These are phyloP conservation scores for Poecilia wingei DNA, from an alignment of 2,797 vertebrate genomes.

Conservation along the genomic window DNA sequence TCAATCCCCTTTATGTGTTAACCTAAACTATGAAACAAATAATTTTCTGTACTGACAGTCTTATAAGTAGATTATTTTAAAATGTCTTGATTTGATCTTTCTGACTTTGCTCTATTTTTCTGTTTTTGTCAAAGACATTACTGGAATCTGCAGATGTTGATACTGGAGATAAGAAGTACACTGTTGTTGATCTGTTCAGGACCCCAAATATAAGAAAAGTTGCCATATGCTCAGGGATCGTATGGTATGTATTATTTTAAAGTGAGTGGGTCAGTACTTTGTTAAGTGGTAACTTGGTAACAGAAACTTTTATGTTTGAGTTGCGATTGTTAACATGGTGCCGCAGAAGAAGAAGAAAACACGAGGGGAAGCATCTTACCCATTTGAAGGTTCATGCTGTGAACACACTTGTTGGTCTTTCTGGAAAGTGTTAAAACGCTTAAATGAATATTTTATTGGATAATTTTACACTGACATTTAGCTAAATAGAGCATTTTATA, in stretches of 20 bases:
- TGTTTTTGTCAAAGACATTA: conserved; percentile 52
- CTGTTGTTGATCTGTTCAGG: conserved; percentile 83
- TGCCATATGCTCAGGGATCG: conserved; percentile 78
- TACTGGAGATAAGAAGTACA: conserved; percentile 69
- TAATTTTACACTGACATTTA: neutral
- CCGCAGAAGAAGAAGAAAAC: neutral
- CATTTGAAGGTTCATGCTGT: neutral
- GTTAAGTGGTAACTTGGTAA: neutral
- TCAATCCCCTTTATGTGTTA: no score
- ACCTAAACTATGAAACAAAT: no score
- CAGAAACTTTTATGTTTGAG: neutral
- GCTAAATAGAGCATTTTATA: neutral
- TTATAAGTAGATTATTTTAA: neutral
- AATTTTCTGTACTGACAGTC: neutral
- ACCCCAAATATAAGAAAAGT: conserved; percentile 82
- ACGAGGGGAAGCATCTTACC: neutral
- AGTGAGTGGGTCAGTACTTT: neutral
- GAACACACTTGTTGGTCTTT: neutral
- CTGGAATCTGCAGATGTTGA: conserved; percentile 53
- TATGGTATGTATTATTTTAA: conserved; percentile 78
- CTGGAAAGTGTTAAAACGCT: neutral
- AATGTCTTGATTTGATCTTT: neutral
- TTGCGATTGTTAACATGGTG: neutral
- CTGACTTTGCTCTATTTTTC: neutral
- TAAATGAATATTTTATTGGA: neutral